Percentiles rank a stretch among this genome's conserved stretches.
Conservation (phyloP, 2,113 vertebrate genomes). For the Eira barbara region DNA sequence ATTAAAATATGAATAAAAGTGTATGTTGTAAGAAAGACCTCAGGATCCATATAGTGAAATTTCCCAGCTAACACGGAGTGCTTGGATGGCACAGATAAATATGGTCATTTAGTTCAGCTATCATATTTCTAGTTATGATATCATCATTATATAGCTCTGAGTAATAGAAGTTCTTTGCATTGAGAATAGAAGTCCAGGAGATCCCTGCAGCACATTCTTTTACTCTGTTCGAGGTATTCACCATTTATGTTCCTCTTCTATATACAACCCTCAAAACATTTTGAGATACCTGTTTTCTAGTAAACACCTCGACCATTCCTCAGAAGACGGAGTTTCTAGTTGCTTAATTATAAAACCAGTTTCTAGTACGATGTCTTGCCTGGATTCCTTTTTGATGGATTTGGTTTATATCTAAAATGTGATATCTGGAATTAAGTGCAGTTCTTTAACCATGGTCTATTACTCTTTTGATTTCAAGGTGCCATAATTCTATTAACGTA, state of each 20-base stretch:
- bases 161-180: neutral
- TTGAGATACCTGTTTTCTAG: neutral
- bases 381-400: neutral
- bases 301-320: neutral
- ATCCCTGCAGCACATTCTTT: neutral
- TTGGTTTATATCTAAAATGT: neutral
- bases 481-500: neutral
- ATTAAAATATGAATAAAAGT: slow-evolving; percentile 1
- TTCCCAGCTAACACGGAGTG: neutral
- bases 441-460: neutral
- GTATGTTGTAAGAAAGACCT: neutral
- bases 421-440: neutral
- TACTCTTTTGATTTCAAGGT: neutral
- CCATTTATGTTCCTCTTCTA: neutral
- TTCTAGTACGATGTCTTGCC: neutral
- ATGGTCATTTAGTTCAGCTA: neutral
- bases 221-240: neutral
- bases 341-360: neutral
- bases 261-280: neutral
- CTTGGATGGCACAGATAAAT: neutral
- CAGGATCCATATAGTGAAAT: neutral
- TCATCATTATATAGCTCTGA: neutral
- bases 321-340: neutral
- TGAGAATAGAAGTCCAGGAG: neutral
- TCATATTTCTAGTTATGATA: neutral